phyloP scores from a whole-genome alignment of 2,797 vertebrate species.

The Malurus leucopterus region DNA sequence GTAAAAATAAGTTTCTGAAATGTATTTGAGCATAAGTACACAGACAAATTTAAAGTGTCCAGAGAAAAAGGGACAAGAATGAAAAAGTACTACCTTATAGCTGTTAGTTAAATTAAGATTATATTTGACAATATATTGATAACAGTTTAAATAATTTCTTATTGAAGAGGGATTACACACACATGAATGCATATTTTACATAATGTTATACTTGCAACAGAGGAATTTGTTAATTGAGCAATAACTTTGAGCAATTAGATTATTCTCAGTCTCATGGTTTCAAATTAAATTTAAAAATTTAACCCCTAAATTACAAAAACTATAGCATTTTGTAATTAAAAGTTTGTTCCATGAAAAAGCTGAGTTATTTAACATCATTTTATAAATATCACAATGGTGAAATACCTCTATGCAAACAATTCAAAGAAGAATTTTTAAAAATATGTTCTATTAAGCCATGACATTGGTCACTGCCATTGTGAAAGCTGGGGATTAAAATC shows the following conservation, averaged over 20 bases:
- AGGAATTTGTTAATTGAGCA: background rate
- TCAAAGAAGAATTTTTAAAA: background rate
- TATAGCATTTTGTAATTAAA: background rate
- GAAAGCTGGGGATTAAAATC: background rate
- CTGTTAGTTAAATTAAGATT: background rate
- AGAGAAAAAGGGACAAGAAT: background rate
- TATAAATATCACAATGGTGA: background rate
- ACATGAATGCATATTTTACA: background rate
- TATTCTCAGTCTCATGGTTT: background rate
- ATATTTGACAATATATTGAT: background rate
- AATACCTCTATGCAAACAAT: background rate
- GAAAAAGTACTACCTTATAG: background rate
- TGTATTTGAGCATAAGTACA: background rate
- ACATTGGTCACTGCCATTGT: background rate
- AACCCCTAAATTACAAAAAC: background rate
- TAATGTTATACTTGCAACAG: background rate
- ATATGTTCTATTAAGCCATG: background rate
- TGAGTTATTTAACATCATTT: background rate
- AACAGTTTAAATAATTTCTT: background rate
- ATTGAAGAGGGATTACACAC: background rate
- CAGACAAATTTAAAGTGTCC: background rate
- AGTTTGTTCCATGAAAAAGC: background rate
- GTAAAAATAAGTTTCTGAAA: background rate
- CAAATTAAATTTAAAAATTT: background rate
- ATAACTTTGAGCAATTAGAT: background rate